Conservation (phyloP, 2,888 invertebrate genomes). For the Herminia tarsipennalis region DNA sequence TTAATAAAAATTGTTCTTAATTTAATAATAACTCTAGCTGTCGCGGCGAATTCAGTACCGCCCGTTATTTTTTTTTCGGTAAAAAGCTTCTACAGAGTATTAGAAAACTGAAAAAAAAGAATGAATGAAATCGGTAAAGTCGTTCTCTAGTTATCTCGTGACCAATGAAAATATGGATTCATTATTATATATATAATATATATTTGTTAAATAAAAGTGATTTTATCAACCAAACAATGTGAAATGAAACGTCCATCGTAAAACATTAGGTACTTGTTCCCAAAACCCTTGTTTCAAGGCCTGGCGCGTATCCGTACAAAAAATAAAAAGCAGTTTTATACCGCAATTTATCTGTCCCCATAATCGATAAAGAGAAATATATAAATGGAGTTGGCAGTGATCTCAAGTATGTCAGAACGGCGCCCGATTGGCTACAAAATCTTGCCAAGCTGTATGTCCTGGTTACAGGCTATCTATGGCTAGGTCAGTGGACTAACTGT, state of each 20-base stretch:
- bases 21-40: too few relatives aligned
- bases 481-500: slow-evolving; percentile 22
- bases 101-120: too few relatives aligned
- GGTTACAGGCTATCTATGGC: slow-evolving; percentile 43
- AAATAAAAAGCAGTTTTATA: slow-evolving; percentile 35
- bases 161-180: too few relatives aligned
- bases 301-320: slow-evolving; percentile 5
- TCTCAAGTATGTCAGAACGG: slow-evolving; percentile 61
- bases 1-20: too few relatives aligned
- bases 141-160: too few relatives aligned
- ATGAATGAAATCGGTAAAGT: too few relatives aligned
- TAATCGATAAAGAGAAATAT: slow-evolving; percentile 43
- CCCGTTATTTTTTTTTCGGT: too few relatives aligned
- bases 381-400: slow-evolving; percentile 62
- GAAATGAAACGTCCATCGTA: slow-evolving; percentile 33
- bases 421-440: slow-evolving; percentile 57
- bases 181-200: too few relatives aligned
- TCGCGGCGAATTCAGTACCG: too few relatives aligned
- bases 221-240: slow-evolving; percentile 23
- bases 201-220: too few relatives aligned
- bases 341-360: slow-evolving; percentile 19
- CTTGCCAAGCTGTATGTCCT: slow-evolving; percentile 61
- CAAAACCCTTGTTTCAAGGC: slow-evolving; percentile 31
- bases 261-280: slow-evolving; percentile 20
- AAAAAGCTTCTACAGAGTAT: too few relatives aligned